Evolutionary conservation across 1,140 invertebrate species (phyloP), one percentile per base, ranked within the genome.

Genomic region (Diabrotica undecimpunctata): DNA sequence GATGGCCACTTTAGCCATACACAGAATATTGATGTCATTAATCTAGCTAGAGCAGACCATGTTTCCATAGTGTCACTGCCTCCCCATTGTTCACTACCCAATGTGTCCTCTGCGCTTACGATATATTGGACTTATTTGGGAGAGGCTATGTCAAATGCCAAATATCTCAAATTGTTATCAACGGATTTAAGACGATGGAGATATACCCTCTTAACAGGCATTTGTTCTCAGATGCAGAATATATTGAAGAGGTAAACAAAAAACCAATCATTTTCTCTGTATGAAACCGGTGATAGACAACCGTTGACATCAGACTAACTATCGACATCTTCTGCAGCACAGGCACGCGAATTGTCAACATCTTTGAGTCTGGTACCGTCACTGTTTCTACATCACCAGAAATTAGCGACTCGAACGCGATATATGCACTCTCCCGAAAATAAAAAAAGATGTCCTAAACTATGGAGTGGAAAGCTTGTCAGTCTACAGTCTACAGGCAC

Each of bases 61-160:
- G 9, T 5, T 68, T 63, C 64, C 9, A 69, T 79, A 12, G 9
- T 77, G 7, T 75, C 53, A 38, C 66, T 79, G 6, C 76, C 78
- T 12, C 73, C 77, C 9, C 77, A 80, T 57, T 67, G 56, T 13
- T 75, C 71, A 5, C 75, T 10, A 62, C 66, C 14, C n/a, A n/a
- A n/a, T n/a, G n/a, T n/a, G n/a, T n/a, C n/a, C n/a, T n/a, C n/a
- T n/a, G n/a, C n/a, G n/a, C 10, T 46, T 46, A 46, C 39, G 39
- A 46, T 46, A 10, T 46, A 46, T 8, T 46, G 39, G 1, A 46
- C 39, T 10, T 46, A 10, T 46, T 46, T 46, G 39, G 39, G 7
- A 39, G 61, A n/a, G 68, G 65, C 38, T 64, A 66, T 54, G 38
- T 65, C 10, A 67, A 65, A 54, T 11, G 57, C 11, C 60, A 67